These are phyloP conservation scores for Zophobas morio DNA, from an alignment of 1,140 invertebrate genomes.

Conservation along the genomic window DNA sequence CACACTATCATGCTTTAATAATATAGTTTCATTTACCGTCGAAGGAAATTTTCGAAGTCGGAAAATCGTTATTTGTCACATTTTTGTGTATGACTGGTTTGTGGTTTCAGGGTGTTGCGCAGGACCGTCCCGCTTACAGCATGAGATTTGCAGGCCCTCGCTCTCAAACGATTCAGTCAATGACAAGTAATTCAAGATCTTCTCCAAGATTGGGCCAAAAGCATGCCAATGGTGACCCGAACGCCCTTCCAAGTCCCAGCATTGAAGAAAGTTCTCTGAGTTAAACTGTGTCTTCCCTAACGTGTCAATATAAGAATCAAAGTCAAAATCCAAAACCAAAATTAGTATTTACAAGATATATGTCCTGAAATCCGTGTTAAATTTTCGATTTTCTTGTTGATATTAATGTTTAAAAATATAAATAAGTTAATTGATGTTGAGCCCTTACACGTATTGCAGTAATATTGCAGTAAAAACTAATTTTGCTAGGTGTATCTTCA, in stretches of 20 bases:
- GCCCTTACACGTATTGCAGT: conserved; percentile 32
- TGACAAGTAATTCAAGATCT: conserved; percentile 69
- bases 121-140: conserved; percentile 66
- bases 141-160: conserved; percentile 68
- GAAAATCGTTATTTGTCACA: background rate
- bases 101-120: conserved; percentile 54
- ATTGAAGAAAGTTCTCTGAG: conserved; percentile 69
- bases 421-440: conserved; percentile 45
- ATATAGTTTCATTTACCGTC: too few species aligned
- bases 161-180: conserved; percentile 71
- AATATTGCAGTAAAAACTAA: conserved; percentile 43
- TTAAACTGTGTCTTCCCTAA: conserved; percentile 53
- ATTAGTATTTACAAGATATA: conserved; percentile 40
- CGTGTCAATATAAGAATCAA: conserved; percentile 28
- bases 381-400: conserved; percentile 42
- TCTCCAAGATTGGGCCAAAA: conserved; percentile 61
- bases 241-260: conserved; percentile 66
- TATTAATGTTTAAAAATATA: conserved; percentile 27
- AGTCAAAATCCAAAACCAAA: conserved; percentile 34
- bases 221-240: conserved; percentile 68
- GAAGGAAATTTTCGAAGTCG: background rate
- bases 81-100: too few species aligned
- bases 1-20: too few species aligned
- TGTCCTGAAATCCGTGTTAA: conserved; percentile 45
- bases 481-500: conserved; percentile 32